phyloP scores from a whole-genome alignment of 2,113 vertebrate species.

The Pyrgilauda ruficollis region DNA sequence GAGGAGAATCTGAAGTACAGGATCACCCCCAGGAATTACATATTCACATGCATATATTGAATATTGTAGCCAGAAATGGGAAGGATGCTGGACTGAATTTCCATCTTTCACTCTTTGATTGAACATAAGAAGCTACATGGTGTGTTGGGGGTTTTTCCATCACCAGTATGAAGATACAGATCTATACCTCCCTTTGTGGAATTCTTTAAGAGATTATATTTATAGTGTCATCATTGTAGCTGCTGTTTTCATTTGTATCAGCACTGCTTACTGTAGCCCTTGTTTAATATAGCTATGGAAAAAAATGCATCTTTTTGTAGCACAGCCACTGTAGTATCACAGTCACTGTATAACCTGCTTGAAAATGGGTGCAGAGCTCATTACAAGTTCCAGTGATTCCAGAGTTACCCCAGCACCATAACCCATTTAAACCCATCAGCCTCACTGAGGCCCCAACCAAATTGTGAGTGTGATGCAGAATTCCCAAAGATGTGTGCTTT shows the following conservation, averaged over 20 bases:
- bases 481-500: neutral
- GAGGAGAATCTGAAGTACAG: neutral
- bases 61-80: neutral
- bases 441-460: neutral
- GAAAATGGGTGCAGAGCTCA: neutral
- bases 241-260: neutral
- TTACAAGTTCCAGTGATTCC: neutral
- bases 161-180: neutral
- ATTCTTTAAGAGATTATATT: neutral
- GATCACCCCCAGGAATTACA: neutral
- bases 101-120: neutral
- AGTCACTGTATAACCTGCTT: neutral
- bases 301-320: neutral
- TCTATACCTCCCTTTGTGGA: neutral
- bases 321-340: neutral
- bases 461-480: neutral
- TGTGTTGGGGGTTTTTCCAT: neutral
- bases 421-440: neutral
- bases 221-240: neutral
- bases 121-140: neutral
- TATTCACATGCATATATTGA: neutral
- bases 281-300: neutral
- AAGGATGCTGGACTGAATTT: neutral
- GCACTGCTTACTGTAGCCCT: neutral
- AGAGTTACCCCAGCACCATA: neutral